These are phyloP conservation scores for Dicranocentrus wangi DNA, from an alignment of 2,888 invertebrate species.

Conservation along the genomic window DNA sequence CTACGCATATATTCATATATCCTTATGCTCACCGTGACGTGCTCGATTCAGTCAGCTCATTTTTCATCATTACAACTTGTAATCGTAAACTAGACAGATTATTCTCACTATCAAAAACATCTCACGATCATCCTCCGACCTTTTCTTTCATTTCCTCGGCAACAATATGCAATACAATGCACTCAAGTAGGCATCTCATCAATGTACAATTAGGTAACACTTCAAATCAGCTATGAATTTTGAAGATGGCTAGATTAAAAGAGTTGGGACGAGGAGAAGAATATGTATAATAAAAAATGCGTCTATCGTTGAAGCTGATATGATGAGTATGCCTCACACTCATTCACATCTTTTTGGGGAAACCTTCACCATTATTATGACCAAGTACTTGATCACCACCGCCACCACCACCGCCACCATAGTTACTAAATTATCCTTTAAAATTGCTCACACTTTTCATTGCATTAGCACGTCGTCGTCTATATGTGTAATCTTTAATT, in stretches of 20 bases:
- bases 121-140: conserved; percentile 22
- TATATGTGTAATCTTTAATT: conserved; percentile 36
- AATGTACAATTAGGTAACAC: conserved; percentile 28
- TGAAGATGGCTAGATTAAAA: conserved; percentile 20
- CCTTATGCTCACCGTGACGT: no score
- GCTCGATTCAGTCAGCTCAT: no score
- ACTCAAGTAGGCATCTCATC: not conserved
- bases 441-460: conserved; percentile 6
- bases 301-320: not conserved
- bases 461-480: not conserved
- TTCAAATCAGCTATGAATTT: not conserved
- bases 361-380: conserved; percentile 35
- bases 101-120: no score
- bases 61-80: no score
- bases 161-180: not conserved
- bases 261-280: no score
- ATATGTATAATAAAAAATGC: not conserved
- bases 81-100: no score
- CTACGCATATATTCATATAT: no score
- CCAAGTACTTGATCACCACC: not conserved
- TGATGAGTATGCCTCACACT: not conserved
- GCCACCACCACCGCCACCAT: conserved; percentile 24
- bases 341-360: conserved; percentile 27
- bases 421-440: not conserved
- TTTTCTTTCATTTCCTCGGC: conserved; percentile 37